Percentiles rank a stretch among this genome's conserved stretches.
These are phyloP conservation scores for Neoaliturus tenellus DNA, from an alignment of 2,888 invertebrate genomes.

Conservation along the genomic window DNA sequence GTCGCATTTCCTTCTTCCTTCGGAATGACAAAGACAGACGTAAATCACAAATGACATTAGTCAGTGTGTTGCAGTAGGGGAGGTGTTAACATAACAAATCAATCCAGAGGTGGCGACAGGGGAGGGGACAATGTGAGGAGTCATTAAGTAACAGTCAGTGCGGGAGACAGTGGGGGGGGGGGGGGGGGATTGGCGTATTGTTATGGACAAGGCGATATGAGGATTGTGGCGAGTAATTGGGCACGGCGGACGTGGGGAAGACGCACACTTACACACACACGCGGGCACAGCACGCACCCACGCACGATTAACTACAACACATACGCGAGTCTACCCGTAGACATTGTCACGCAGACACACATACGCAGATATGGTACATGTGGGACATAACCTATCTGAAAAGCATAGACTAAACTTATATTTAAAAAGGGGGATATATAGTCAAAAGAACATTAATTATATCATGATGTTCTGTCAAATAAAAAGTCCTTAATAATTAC, in stretches of 20 bases:
- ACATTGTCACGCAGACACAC: no score
- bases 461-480: no score
- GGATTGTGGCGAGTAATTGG: slow-evolving; percentile 23
- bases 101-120: not conserved
- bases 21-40: not conserved
- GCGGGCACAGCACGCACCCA: no score
- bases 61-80: not conserved
- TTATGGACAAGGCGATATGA: slow-evolving; percentile 10
- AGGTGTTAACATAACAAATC: slow-evolving; percentile 39
- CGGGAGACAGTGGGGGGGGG: not conserved
- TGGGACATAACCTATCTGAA: no score
- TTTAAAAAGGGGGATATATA: no score
- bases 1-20: no score
- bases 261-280: not conserved
- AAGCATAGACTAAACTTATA: no score
- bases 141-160: slow-evolving; percentile 32
- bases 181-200: not conserved
- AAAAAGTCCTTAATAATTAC: no score
- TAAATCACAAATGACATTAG: not conserved
- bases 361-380: no score
- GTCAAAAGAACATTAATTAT: no score
- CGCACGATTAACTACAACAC: no score
- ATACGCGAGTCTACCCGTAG: no score
- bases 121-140: slow-evolving; percentile 27
- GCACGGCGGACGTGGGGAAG: not conserved